These are phyloP conservation scores for Eurypyga helias DNA, from an alignment of 2,113 vertebrate genomes.

Conservation along the genomic window DNA sequence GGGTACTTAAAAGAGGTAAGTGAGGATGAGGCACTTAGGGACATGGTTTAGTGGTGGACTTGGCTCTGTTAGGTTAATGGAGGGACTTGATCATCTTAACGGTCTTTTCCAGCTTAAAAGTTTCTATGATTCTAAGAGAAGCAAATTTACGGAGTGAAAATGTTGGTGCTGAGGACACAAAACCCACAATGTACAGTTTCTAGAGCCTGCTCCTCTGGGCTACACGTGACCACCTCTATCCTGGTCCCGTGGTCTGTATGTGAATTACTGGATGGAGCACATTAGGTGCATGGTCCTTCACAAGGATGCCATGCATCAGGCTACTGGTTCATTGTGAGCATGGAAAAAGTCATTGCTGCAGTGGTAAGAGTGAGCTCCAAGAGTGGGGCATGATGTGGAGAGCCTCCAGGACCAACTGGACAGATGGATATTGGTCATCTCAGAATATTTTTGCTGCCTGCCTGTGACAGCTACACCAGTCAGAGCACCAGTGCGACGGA, in stretches of 20 bases:
- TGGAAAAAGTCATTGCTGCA: accelerated
- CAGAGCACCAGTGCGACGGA: background rate
- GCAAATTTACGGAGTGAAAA: background rate
- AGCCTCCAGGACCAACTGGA: background rate
- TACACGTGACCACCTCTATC: background rate
- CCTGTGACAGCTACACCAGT: background rate
- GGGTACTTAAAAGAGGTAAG: too few relatives aligned
- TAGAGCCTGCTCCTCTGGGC: background rate
- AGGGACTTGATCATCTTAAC: too few relatives aligned
- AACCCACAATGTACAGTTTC: background rate
- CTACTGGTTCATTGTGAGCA: accelerated
- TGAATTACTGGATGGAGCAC: background rate
- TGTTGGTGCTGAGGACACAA: background rate
- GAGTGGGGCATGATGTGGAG: accelerated
- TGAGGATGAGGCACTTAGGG: too few relatives aligned
- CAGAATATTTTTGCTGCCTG: background rate
- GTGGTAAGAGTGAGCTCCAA: background rate
- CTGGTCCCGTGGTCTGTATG: accelerated
- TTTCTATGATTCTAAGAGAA: background rate
- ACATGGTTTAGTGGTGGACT: too few relatives aligned
- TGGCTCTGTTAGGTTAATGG: too few relatives aligned
- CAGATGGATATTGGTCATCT: background rate
- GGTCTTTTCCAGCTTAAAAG: too few relatives aligned
- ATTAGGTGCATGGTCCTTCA: accelerated
- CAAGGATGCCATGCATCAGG: accelerated